Percentiles rank a stretch among this genome's conserved stretches.
These are phyloP conservation scores for Amphiprion ocellaris DNA, from an alignment of 2,113 vertebrate genomes.

Conservation along the genomic window DNA sequence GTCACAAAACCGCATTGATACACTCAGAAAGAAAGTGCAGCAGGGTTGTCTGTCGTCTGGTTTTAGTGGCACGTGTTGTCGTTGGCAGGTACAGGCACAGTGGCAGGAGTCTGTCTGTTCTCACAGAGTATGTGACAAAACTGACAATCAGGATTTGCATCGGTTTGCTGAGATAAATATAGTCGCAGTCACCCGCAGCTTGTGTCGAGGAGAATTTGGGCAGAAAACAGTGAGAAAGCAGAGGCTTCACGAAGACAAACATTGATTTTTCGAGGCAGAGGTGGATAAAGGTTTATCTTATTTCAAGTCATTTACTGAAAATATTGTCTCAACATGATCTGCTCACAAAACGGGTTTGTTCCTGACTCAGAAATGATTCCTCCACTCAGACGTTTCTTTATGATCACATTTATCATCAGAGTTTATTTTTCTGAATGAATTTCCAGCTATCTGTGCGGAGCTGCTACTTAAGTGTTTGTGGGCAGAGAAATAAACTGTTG, in stretches of 20 bases:
- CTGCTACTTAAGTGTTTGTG: too few relatives aligned
- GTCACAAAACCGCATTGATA: constrained; percentile 1
- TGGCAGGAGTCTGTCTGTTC: constrained; percentile 11
- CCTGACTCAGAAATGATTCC: too few relatives aligned
- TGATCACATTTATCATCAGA: not conserved
- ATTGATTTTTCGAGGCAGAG: not conserved
- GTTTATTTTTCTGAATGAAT: too few relatives aligned
- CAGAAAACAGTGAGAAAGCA: not conserved
- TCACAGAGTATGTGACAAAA: constrained; percentile 31
- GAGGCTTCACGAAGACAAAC: not conserved
- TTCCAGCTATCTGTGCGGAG: too few relatives aligned
- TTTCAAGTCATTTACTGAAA: too few relatives aligned
- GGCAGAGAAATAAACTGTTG: too few relatives aligned
- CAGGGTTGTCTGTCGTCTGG: not conserved
- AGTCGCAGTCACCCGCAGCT: not conserved
- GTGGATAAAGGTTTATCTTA: not conserved
- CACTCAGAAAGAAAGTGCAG: not conserved
- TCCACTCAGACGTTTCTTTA: not conserved
- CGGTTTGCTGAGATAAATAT: constrained; percentile 7
- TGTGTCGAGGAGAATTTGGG: not conserved
- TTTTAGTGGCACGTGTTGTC: constrained; percentile 6
- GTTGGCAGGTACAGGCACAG: not conserved
- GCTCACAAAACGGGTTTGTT: too few relatives aligned
- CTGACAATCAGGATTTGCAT: constrained; percentile 23
- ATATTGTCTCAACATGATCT: too few relatives aligned